Base-by-base conservation (phyloP, 2,888 invertebrate species). In the Apodemia duryi region DNA sequence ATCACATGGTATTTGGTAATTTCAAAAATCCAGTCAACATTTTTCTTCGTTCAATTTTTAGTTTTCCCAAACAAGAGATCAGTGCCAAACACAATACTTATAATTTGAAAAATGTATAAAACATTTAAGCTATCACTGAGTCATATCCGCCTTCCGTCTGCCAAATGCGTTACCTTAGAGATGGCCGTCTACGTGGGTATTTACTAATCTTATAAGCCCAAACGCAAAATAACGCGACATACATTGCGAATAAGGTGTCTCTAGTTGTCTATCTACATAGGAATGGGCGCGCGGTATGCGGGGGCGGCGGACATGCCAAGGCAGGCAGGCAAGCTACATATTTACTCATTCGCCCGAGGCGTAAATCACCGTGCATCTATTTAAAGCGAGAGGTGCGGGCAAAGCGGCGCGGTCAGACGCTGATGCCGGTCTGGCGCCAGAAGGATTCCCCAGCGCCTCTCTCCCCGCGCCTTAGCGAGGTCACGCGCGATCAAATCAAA, bases 361-460 rank as follows among this genome's bases (percentile, higher is more conserved):
- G 91, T 91, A 91, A 91, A 90, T 91, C 91, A 89, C 88, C 85
- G 89, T 87, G 87, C 87, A 84, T 90, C 90, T 91, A 89, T 91
- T 88, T 91, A 81, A 87, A 89, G 89, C 84, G 85, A 69, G 70
- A 65, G 67, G 69, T 66, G 65, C 62, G 88, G 71, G 77, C 74
- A 74, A 82, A 70, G 83, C 85, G 84, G 85, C 78, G 85, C 84
- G 84, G 85, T 85, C 82, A 88, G 90, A 89, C 89, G 81, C 82
- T 83, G 85, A 78, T 88, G 91, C 82, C 92, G 88, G 91, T 91
- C 92, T 92, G 91, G 92, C 92, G 92, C 92, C 92, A 91, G 87
- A 89, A 91, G 92, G 92, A 92, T 92, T 92, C 92, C 92, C 92
- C 92, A 88, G 89, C 90, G 86, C 88, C 85, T 79, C 87, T 67